These are phyloP conservation scores for Trichogramma pretiosum DNA, from an alignment of 1,140 invertebrate species.

Conservation along the genomic window DNA sequence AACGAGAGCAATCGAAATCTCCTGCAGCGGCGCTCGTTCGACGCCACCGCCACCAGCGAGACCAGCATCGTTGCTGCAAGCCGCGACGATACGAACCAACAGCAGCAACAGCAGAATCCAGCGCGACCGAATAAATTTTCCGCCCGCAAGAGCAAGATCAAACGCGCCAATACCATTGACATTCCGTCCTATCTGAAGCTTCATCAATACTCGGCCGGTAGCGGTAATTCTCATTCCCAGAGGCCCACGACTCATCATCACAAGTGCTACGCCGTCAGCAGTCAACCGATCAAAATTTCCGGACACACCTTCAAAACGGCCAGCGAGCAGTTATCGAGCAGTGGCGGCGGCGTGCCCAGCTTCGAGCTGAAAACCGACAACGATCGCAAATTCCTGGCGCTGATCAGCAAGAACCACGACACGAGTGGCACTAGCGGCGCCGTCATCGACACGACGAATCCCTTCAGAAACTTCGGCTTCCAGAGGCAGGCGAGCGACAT, in stretches of 20 bases:
- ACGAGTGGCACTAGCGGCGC: conserved; percentile 27
- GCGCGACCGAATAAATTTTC: conserved; percentile 48
- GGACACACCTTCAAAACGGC: too few species aligned
- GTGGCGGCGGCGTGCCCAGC: conserved; percentile 46
- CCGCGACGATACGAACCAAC: conserved; percentile 17
- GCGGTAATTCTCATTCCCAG: too few species aligned
- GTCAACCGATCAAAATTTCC: conserved; percentile 52
- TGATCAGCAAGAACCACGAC: conserved; percentile 66
- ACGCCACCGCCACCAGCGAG: conserved; percentile 17
- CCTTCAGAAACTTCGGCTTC: conserved; percentile 32
- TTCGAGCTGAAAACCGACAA: conserved; percentile 76
- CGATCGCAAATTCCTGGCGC: conserved; percentile 73
- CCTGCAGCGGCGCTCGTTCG: conserved; percentile 10
- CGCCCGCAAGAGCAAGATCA: conserved; percentile 67
- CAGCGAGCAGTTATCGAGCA: conserved; percentile 38
- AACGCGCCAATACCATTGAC: conserved; percentile 79
- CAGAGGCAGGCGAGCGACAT: conserved; percentile 26
- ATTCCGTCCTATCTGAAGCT: conserved; percentile 60
- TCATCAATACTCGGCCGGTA: conserved; percentile 31
- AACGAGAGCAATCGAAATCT: conserved; percentile 33
- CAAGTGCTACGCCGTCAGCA: conserved; percentile 46
- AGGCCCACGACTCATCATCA: too few species aligned
- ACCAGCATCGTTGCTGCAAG: too few species aligned
- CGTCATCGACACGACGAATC: conserved; percentile 24
- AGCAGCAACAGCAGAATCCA: conserved; percentile 25